These are phyloP conservation scores for Dicerorhinus sumatrensis DNA, from an alignment of 2,113 vertebrate species.

Conservation along the genomic window DNA sequence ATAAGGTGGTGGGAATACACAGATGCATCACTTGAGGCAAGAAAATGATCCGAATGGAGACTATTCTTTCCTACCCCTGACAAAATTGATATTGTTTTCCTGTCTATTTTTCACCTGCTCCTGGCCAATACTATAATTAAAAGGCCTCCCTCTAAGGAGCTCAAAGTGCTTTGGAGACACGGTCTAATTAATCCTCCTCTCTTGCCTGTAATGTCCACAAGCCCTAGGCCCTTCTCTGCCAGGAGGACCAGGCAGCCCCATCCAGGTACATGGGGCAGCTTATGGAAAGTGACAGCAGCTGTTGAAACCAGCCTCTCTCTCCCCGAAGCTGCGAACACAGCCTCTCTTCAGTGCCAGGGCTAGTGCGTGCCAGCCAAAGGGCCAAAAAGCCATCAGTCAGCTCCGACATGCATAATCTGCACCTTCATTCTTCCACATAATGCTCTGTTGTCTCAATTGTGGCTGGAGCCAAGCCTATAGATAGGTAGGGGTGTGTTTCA, in stretches of 20 bases:
- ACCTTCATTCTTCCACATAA: neutral
- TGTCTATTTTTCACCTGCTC: constrained; percentile 29
- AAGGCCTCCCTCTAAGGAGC: constrained; percentile 53
- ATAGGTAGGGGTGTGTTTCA: neutral
- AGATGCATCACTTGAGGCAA: neutral
- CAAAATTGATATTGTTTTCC: constrained; percentile 32
- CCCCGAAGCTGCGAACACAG: neutral
- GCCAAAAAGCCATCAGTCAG: neutral
- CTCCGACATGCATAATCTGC: neutral
- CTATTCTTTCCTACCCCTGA: neutral
- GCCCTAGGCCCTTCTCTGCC: neutral
- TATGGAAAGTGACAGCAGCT: constrained; percentile 43
- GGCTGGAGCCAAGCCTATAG: neutral
- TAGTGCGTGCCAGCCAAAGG: neutral
- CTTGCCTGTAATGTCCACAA: neutral
- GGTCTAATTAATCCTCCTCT: constrained; percentile 51
- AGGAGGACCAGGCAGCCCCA: neutral
- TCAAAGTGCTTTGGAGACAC: neutral
- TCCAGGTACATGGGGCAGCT: neutral
- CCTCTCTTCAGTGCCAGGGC: constrained; percentile 30
- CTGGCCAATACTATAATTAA: constrained; percentile 52
- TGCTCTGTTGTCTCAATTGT: neutral
- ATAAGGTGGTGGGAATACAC: constrained; percentile 42
- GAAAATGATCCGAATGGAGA: constrained; percentile 37
- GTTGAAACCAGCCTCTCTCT: neutral